These are phyloP conservation scores for Drosophila guanche DNA, from an alignment of 1,140 invertebrate genomes.

Conservation along the genomic window DNA sequence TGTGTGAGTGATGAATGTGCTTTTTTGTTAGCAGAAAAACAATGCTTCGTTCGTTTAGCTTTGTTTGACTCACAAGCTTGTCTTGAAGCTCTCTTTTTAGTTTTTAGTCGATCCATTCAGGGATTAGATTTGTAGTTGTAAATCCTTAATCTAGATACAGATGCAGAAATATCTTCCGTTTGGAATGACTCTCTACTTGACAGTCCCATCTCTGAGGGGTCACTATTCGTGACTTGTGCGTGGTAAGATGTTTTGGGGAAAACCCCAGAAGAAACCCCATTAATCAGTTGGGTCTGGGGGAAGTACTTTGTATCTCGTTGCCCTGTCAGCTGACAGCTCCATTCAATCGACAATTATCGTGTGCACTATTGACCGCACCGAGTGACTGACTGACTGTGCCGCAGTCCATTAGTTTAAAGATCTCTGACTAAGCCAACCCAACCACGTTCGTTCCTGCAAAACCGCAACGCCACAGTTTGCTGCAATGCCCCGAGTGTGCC, in stretches of 20 bases:
- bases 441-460: slow-evolving; percentile 18
- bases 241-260: too few species aligned
- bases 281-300: slow-evolving; percentile 61
- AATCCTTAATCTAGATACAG: too few species aligned
- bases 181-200: too few species aligned
- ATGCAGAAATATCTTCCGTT: too few species aligned
- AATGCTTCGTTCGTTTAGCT: slow-evolving; percentile 2
- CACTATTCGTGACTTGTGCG: too few species aligned
- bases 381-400: neutral
- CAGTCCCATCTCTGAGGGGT: too few species aligned
- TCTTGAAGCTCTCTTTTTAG: slow-evolving; percentile 22
- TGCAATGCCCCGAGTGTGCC: slow-evolving; percentile 13
- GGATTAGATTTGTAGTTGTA: neutral
- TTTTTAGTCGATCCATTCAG: neutral
- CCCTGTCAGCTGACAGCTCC: slow-evolving; percentile 60
- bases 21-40: slow-evolving; percentile 9
- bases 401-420: slow-evolving; percentile 29
- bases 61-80: slow-evolving; percentile 9
- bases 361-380: slow-evolving; percentile 59
- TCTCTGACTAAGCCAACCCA: slow-evolving; percentile 18
- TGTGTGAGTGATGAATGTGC: slow-evolving; percentile 34
- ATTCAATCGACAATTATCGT: slow-evolving; percentile 65
- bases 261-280: too few species aligned
- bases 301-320: neutral
- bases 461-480: slow-evolving; percentile 10